Evolutionary conservation across 2,888 invertebrate species (phyloP).

Genomic region (Syrista parreyssii): DNA sequence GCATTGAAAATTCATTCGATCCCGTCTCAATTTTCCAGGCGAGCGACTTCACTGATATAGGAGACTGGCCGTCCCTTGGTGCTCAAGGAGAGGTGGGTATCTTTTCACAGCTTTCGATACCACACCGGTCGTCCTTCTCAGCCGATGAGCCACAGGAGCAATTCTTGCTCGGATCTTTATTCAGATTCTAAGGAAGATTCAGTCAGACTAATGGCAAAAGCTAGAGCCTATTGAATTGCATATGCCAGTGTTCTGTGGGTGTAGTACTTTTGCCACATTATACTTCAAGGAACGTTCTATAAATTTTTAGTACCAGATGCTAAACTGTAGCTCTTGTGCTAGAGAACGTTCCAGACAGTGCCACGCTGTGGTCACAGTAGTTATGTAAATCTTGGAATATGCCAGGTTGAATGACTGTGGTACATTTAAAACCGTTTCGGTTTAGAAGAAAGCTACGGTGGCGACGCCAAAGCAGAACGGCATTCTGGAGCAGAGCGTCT

Average conservation of each 20-base stretch:
- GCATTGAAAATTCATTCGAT: not conserved
- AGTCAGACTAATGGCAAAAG: slow-evolving; percentile 42
- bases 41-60: slow-evolving; percentile 87
- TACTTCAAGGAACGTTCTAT: slow-evolving; percentile 7
- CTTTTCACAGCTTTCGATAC: slow-evolving; percentile 25
- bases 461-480: slow-evolving; percentile 67
- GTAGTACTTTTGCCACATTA: slow-evolving; percentile 58
- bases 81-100: slow-evolving; percentile 71
- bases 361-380: not conserved
- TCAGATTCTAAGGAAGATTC: not conserved
- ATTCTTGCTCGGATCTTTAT: not conserved
- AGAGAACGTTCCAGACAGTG: not conserved
- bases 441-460: slow-evolving; percentile 48
- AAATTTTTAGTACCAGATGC: not conserved
- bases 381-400: not conserved
- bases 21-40: slow-evolving; percentile 71
- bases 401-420: slow-evolving; percentile 3
- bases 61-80: slow-evolving; percentile 93
- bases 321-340: not conserved
- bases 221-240: slow-evolving; percentile 51
- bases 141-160: not conserved
- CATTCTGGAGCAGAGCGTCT: slow-evolving; percentile 48
- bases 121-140: not conserved
- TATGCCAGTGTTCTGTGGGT: slow-evolving; percentile 40
- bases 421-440: slow-evolving; percentile 22